Evolutionary conservation across 2,113 vertebrate genomes (phyloP).

Genomic region (Poeciliopsis retropinna): DNA sequence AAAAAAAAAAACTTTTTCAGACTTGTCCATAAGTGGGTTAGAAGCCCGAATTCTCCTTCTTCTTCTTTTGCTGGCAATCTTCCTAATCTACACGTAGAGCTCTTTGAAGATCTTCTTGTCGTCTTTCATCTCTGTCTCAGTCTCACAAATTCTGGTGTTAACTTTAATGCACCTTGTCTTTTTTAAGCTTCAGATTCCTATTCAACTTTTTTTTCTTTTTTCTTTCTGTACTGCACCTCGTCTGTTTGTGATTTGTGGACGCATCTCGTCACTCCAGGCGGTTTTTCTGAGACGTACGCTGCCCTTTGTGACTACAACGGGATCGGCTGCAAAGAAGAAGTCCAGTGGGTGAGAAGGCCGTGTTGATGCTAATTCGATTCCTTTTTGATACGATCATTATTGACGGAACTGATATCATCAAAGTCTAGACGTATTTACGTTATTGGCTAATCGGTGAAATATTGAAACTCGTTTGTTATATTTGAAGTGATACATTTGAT

Average conservation of each 20-base stretch:
- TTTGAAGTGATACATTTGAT: not conserved
- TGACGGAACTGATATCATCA: not conserved
- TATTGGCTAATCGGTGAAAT: not conserved
- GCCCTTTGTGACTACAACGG: constrained; percentile 84
- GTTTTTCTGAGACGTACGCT: constrained; percentile 83
- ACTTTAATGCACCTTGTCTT: constrained; percentile 35
- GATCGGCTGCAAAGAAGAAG: constrained; percentile 84
- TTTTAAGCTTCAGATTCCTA: not conserved
- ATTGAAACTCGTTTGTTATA: not conserved
- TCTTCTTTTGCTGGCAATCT: constrained; percentile 54
- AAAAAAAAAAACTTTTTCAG: constrained; percentile 8
- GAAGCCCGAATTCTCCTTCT: constrained; percentile 33
- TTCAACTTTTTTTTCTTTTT: not conserved
- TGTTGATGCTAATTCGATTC: not conserved
- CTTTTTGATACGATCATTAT: not conserved
- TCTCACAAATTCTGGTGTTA: constrained; percentile 3
- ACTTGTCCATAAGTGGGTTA: constrained; percentile 56
- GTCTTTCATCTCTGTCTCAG: constrained; percentile 54
- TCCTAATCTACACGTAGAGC: constrained; percentile 56
- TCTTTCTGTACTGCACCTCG: constrained; percentile 3
- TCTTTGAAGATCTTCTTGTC: constrained; percentile 51
- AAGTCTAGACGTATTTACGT: not conserved
- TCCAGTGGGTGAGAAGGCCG: constrained; percentile 79
- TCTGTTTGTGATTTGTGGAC: constrained; percentile 3
- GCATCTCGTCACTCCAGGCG: constrained; percentile 67